phyloP scores from a whole-genome alignment of 30 jellyfish, hydroid and myxozoan species.

The Aurelia coerulea region DNA sequence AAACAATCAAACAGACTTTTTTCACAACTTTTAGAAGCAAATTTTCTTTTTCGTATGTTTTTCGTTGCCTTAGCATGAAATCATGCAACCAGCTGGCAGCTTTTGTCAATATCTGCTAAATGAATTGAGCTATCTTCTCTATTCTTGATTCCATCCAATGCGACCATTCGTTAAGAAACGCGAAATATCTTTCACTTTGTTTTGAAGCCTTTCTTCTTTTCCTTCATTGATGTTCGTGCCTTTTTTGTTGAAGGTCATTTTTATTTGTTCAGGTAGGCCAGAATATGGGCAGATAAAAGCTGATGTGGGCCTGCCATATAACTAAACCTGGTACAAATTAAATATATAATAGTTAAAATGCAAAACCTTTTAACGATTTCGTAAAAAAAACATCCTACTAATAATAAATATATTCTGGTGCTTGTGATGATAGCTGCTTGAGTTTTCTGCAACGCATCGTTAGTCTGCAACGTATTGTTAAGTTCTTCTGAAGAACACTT shows the following conservation, averaged over 20 bases:
- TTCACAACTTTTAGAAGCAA: too few relatives aligned
- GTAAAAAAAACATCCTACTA: too few relatives aligned
- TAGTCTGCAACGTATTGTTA: neutral
- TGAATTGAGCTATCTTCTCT: slow-evolving; percentile 54
- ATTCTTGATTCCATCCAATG: slow-evolving; percentile 50
- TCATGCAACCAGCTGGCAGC: slow-evolving; percentile 72
- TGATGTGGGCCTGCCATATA: too few relatives aligned
- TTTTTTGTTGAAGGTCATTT: slow-evolving; percentile 33
- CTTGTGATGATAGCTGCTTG: slow-evolving; percentile 45
- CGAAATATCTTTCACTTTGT: slow-evolving; percentile 50
- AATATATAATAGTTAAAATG: too few relatives aligned
- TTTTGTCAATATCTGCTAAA: slow-evolving; percentile 54
- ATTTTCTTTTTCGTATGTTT: too few relatives aligned
- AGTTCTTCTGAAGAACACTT: slow-evolving; percentile 42
- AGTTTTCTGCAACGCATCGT: slow-evolving; percentile 34
- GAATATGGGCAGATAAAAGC: too few relatives aligned
- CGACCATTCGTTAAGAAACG: slow-evolving; percentile 45
- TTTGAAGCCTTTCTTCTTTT: slow-evolving; percentile 53
- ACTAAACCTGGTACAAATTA: too few relatives aligned
- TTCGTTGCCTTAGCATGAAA: slow-evolving; percentile 1
- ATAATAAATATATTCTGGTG: slow-evolving; percentile 6
- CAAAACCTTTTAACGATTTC: too few relatives aligned
- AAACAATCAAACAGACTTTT: too few relatives aligned
- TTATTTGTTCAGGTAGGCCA: slow-evolving; percentile 28
- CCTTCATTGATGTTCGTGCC: slow-evolving; percentile 44